A percentile compares a stretch with the other conserved stretches of the same genome.
These are phyloP conservation scores for Xenentodon cancila DNA, from an alignment of 2,797 vertebrate genomes.

Conservation along the genomic window DNA sequence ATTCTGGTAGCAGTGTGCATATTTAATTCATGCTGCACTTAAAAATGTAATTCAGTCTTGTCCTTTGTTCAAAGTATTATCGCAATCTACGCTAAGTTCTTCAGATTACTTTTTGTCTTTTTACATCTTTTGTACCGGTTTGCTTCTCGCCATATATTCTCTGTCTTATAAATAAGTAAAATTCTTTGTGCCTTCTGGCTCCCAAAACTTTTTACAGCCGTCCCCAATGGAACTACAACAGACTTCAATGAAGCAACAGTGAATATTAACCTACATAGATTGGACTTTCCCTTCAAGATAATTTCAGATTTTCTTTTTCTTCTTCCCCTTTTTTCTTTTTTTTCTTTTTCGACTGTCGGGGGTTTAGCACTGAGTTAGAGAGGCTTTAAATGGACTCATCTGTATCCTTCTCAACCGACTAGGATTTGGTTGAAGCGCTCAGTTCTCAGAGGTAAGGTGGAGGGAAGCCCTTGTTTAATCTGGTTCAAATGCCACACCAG, in stretches of 20 bases:
- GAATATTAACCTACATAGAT: conserved; percentile 80
- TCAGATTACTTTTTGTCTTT: conserved; percentile 48
- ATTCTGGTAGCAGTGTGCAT: conserved; percentile 48
- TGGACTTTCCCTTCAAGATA: conserved; percentile 71
- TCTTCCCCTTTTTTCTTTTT: conserved; percentile 33
- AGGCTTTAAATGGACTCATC: conserved; percentile 79
- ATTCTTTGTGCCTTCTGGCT: conserved; percentile 71
- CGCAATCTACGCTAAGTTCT: conserved; percentile 61
- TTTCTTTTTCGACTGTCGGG: conserved; percentile 57
- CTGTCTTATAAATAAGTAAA: conserved; percentile 74
- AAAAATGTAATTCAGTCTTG: conserved; percentile 61
- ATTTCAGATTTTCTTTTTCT: conserved; percentile 54
- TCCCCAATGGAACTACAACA: conserved; percentile 63
- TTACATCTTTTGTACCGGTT: conserved; percentile 69
- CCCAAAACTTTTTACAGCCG: conserved; percentile 68
- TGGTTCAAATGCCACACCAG: conserved; percentile 86
- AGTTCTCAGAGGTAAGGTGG: conserved; percentile 81
- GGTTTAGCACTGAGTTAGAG: conserved; percentile 68
- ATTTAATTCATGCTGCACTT: conserved; percentile 69
- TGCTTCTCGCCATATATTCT: conserved; percentile 67
- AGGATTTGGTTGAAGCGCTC: conserved; percentile 77
- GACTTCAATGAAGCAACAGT: conserved; percentile 75
- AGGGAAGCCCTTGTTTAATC: conserved; percentile 83
- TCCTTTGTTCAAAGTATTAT: conserved; percentile 53
- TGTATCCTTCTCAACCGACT: conserved; percentile 78